Percentiles rank a stretch among this genome's conserved stretches.
Conservation (phyloP, 2,888 invertebrate genomes). For the Xanthorhoe designata region DNA sequence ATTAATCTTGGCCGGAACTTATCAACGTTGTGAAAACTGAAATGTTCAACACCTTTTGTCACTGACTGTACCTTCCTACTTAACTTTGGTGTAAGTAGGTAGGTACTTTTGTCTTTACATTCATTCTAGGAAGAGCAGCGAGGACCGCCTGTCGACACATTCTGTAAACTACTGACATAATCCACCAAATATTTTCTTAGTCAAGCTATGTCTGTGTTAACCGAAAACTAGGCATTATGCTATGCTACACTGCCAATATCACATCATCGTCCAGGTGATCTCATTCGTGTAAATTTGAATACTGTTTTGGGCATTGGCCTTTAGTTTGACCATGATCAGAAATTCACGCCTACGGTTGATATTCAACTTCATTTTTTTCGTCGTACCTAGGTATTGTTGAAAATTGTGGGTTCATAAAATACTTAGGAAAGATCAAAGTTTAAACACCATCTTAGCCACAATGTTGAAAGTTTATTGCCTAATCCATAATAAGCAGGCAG, state of each 20-base stretch:
- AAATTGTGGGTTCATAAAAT: not conserved
- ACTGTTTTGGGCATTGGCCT: slow-evolving; percentile 66
- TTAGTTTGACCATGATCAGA: slow-evolving; percentile 49
- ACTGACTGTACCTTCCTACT: not conserved
- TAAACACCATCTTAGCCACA: not conserved
- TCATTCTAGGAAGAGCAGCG: not conserved
- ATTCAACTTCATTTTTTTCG: slow-evolving; percentile 18
- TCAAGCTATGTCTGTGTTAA: not conserved
- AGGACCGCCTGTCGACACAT: slow-evolving; percentile 8
- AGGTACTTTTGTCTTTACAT: no score
- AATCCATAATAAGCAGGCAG: no score
- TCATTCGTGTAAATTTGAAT: slow-evolving; percentile 71
- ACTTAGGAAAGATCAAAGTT: no score
- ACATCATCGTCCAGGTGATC: slow-evolving; percentile 61
- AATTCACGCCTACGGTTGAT: slow-evolving; percentile 49
- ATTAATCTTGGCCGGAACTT: not conserved
- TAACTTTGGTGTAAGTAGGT: no score
- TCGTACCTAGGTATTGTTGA: not conserved
- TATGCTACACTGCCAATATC: slow-evolving; percentile 29
- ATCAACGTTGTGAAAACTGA: not conserved
- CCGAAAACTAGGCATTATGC: not conserved
- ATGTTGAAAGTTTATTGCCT: not conserved
- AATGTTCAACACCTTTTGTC: not conserved
- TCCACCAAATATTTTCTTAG: slow-evolving; percentile 44
- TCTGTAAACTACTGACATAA: slow-evolving; percentile 32